Percentiles rank a stretch among this genome's conserved stretches.
phyloP scores from a whole-genome alignment of 2,888 invertebrate species.

The Pseudoips prasinana region DNA sequence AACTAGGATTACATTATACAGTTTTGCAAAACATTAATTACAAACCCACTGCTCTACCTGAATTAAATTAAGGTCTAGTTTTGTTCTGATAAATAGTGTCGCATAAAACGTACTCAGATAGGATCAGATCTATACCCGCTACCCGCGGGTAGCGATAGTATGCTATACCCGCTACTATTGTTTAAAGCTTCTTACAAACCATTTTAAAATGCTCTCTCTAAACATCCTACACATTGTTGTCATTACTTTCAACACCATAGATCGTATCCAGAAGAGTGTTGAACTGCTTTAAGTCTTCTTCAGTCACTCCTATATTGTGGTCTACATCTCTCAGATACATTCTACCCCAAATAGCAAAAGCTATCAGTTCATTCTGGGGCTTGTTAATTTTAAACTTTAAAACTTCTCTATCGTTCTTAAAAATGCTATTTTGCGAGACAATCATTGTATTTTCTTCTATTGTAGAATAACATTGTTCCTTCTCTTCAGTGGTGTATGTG shows the following conservation, averaged over 20 bases:
- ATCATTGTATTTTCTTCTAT: constrained; percentile 12
- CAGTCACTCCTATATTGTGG: constrained; percentile 40
- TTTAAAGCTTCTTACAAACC: too few species aligned
- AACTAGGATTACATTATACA: too few species aligned
- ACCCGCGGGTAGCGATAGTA: too few species aligned
- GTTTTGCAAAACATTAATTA: too few species aligned
- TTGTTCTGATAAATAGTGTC: too few species aligned
- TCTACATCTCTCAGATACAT: constrained; percentile 72
- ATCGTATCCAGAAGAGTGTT: constrained; percentile 50
- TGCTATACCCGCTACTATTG: too few species aligned
- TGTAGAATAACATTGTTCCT: constrained; percentile 13
- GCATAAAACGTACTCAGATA: too few species aligned
- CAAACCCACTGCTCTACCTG: too few species aligned
- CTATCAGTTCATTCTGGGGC: constrained; percentile 63
- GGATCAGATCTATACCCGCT: too few species aligned
- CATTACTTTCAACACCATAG: constrained; percentile 33
- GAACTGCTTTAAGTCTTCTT: constrained; percentile 47
- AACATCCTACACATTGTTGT: too few species aligned
- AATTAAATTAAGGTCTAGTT: too few species aligned
- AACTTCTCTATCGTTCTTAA: constrained; percentile 25
- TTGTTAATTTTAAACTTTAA: constrained; percentile 47
- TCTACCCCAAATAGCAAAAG: constrained; percentile 74
- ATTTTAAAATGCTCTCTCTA: too few species aligned
- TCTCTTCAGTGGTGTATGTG: constrained; percentile 23
- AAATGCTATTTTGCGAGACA: constrained; percentile 18